Evolutionary conservation across 2,113 vertebrate species (phyloP).

Genomic region (Chionodraco myersi): DNA sequence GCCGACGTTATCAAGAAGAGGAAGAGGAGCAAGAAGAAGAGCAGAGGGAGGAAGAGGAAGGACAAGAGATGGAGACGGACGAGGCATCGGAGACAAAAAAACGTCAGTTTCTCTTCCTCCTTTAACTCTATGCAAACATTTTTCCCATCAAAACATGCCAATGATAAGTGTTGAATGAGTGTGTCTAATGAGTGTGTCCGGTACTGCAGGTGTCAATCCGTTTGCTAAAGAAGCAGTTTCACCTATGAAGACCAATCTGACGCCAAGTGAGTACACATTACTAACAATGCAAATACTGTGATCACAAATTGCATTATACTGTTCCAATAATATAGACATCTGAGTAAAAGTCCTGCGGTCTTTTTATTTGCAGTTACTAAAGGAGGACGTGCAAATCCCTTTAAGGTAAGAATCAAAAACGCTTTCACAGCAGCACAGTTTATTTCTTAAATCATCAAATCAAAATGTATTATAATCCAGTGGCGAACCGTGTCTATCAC

Average conservation of each 20-base stretch:
- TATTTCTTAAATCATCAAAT: too few relatives aligned
- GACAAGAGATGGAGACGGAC: constrained; percentile 66
- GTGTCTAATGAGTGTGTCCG: neutral
- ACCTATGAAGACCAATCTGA: constrained; percentile 73
- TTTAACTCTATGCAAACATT: neutral
- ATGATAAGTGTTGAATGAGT: neutral
- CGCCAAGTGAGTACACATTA: constrained; percentile 83
- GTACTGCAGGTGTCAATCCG: constrained; percentile 80
- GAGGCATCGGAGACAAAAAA: constrained; percentile 75
- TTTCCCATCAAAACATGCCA: neutral
- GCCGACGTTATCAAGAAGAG: constrained; percentile 66
- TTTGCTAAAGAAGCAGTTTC: constrained; percentile 82
- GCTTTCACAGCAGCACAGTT: neutral
- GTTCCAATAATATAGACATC: neutral
- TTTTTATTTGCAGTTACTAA: constrained; percentile 72
- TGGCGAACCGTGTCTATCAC: too few relatives aligned
- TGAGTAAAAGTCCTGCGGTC: neutral
- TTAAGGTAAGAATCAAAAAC: constrained; percentile 87
- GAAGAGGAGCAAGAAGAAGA: constrained; percentile 67
- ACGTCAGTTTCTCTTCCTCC: constrained; percentile 71
- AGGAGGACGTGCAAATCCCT: constrained; percentile 91
- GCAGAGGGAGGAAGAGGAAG: constrained; percentile 72
- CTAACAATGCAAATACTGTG: neutral
- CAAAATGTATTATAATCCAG: too few relatives aligned
- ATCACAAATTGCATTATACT: neutral